Conservation (phyloP, 2,797 vertebrate species). For the Chloroceryle amazona region DNA sequence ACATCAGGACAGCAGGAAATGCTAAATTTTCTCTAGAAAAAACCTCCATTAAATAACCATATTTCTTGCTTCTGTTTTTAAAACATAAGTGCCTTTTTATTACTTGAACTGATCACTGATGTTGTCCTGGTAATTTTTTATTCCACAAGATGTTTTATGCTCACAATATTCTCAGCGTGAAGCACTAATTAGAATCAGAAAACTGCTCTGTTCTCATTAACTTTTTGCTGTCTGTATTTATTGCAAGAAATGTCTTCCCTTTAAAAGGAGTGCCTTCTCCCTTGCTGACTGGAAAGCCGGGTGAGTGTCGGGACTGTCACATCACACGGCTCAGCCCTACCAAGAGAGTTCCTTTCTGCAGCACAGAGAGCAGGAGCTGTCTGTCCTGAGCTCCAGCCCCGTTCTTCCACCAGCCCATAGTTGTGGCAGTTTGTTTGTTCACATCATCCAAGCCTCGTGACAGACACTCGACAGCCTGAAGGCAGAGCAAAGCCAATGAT, state of each 20-base stretch:
- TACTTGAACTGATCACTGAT: neutral
- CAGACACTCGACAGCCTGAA: neutral
- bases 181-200: slow-evolving; percentile 35
- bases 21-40: slow-evolving; percentile 19
- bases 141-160: neutral
- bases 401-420: neutral
- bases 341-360: neutral
- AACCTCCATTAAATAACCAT: slow-evolving; percentile 3
- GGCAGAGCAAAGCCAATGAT: neutral
- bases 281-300: neutral
- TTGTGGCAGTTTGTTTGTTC: neutral
- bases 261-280: neutral
- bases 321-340: neutral
- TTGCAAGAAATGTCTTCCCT: neutral
- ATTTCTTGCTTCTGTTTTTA: slow-evolving; percentile 17
- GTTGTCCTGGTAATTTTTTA: neutral
- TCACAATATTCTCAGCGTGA: neutral
- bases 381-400: neutral
- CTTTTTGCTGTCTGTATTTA: neutral
- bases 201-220: neutral
- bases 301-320: rapidly evolving
- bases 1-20: slow-evolving; percentile 11
- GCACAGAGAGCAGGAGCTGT: neutral
- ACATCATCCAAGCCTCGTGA: rapidly evolving
- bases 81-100: neutral